Base-by-base conservation (phyloP, 2,888 invertebrate genomes). In the Halocaridina rubra region DNA sequence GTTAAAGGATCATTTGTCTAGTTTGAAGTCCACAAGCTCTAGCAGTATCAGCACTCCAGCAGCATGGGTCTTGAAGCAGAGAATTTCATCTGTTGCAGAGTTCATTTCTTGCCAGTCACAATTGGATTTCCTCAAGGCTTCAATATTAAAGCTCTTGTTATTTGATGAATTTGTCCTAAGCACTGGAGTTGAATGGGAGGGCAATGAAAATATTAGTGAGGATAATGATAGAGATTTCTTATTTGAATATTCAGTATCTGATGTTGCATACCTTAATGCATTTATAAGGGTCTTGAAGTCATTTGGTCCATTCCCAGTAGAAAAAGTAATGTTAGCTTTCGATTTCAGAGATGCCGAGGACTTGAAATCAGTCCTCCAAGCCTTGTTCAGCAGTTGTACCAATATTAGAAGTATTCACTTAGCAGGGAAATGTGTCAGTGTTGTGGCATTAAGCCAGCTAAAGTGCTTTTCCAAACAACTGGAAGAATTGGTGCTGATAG, bases 71-170 rank as follows among this genome's bases (percentile, higher is more conserved):
- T 33, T 84, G 27, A 84, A 84, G 30, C 78, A 72, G 24, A 67
- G 82, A 13, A 84, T 84, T 72, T 71, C 82, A 1, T 78, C 78
- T 16, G 82, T 84, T 2, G 82, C 82, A 7, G 82, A 84, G 32
- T 84, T 72, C 39, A 77, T 77, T 71, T 84, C 82, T 61, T 84
- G 82, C 46, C 82, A 84, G 39, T 84, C 82, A 19, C 82, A 84
- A n/a, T 13, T 84, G 33, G 71, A 71, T 78, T 84, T 84, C 72
- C 61, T 84, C 10, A 77, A 77, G 27, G 82, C 82, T 16, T 84
- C 82, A 2, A 84, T 84, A 33, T 39, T 84, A 13, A 84, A 84
- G 53, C 78, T 84, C 2, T 61, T 84, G 67, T 53, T 84, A 3
- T 39, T 78, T 27, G 82, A 84, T 24, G 82, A 84, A 53, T 84